A percentile compares a stretch with the other conserved stretches of the same genome.
Evolutionary conservation across 1,140 invertebrate species (phyloP).

Genomic region (Carposina sasakii): DNA sequence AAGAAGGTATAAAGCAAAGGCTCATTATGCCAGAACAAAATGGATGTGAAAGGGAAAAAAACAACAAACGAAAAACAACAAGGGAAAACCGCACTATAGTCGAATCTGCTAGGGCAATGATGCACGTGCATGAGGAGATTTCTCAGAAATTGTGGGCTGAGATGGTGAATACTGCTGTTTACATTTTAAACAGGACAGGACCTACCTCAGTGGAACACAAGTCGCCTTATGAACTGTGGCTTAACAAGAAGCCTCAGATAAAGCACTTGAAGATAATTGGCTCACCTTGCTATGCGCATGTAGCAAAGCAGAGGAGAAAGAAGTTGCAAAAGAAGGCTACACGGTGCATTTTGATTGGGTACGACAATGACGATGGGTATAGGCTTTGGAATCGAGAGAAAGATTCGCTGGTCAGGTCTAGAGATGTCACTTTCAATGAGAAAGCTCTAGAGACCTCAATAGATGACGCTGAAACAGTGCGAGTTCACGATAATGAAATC

Average conservation of each 20-base stretch:
- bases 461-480: too few relatives aligned
- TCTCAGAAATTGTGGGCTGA: slow-evolving; percentile 3
- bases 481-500: too few relatives aligned
- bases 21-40: slow-evolving; percentile 41
- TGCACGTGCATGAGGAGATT: slow-evolving; percentile 9
- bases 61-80: too few relatives aligned
- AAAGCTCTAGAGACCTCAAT: not conserved
- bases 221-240: slow-evolving; percentile 7
- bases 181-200: slow-evolving; percentile 3
- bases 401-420: slow-evolving; percentile 1
- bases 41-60: slow-evolving; percentile 38
- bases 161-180: slow-evolving; percentile 3
- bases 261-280: slow-evolving; percentile 8
- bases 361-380: slow-evolving; percentile 10
- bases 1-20: slow-evolving; percentile 33
- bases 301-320: not conserved
- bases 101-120: slow-evolving; percentile 3
- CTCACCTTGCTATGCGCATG: not conserved
- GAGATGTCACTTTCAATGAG: slow-evolving; percentile 11
- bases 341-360: slow-evolving; percentile 6
- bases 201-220: not conserved
- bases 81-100: slow-evolving; percentile 26
- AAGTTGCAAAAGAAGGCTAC: slow-evolving; percentile 5
- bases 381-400: not conserved
- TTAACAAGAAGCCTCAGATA: slow-evolving; percentile 2